Evolutionary conservation across 2,888 invertebrate genomes (phyloP).

Genomic region (Acronicta alni): DNA sequence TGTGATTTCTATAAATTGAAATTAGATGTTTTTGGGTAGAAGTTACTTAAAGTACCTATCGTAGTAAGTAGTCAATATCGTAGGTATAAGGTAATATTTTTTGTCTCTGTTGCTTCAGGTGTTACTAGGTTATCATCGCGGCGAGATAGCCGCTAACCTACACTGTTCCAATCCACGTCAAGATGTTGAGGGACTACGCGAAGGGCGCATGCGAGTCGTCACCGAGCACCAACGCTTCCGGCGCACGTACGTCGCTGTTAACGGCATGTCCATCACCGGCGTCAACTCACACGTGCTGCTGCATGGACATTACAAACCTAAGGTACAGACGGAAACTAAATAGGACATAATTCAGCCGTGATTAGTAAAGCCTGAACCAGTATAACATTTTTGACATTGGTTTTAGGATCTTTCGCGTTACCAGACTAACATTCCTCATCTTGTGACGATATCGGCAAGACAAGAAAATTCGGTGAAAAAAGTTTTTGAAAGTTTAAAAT

Average conservation of each 20-base stretch:
- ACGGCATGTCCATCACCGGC: slow-evolving; percentile 72
- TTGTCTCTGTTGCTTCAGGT: slow-evolving; percentile 67
- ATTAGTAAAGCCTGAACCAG: background rate
- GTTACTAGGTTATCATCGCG: slow-evolving; percentile 91
- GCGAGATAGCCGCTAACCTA: slow-evolving; percentile 92
- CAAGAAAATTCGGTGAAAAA: slow-evolving; percentile 66
- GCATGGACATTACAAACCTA: slow-evolving; percentile 69
- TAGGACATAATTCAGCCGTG: background rate
- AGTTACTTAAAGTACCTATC: too few species aligned
- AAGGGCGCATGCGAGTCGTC: slow-evolving; percentile 88
- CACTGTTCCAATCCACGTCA: slow-evolving; percentile 90
- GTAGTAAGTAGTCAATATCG: too few species aligned
- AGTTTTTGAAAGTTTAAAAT: slow-evolving; percentile 68
- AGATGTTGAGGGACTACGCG: slow-evolving; percentile 83
- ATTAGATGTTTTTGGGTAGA: too few species aligned
- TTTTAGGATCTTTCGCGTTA: slow-evolving; percentile 70
- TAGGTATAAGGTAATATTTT: too few species aligned
- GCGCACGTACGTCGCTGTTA: slow-evolving; percentile 81
- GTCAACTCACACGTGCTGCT: slow-evolving; percentile 72
- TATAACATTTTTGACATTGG: background rate
- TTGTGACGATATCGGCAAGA: slow-evolving; percentile 72
- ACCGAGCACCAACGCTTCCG: slow-evolving; percentile 87
- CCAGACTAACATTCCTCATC: slow-evolving; percentile 68
- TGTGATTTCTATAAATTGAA: too few species aligned
- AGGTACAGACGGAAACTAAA: slow-evolving; percentile 58